A percentile compares a stretch with the other conserved stretches of the same genome.
Conservation (phyloP, 2,113 vertebrate genomes). For the Corythaeola cristata region DNA sequence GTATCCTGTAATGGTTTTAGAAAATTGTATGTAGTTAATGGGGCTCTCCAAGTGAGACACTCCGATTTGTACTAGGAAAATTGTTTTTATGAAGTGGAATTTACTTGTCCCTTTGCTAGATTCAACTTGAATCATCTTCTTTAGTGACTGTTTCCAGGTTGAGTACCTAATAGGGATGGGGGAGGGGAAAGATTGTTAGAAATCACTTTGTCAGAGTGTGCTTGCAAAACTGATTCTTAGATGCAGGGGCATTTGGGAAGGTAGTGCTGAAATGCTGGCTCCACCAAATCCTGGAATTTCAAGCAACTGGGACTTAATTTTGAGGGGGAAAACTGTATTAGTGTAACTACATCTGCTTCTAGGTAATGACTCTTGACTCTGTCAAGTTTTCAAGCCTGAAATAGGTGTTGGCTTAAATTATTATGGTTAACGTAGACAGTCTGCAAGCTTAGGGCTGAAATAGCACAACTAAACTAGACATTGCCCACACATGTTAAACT, state of each 20-base stretch:
- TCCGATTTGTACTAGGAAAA: neutral
- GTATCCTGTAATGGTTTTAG: neutral
- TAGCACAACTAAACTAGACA: neutral
- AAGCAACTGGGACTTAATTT: neutral
- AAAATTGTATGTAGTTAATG: neutral
- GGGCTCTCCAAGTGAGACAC: neutral
- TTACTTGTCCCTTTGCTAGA: neutral
- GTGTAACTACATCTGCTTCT: neutral
- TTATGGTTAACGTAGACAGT: neutral
- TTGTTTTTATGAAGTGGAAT: neutral
- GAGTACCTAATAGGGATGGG: neutral
- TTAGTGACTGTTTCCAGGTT: neutral
- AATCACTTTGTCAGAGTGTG: neutral
- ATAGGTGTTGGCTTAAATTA: neutral
- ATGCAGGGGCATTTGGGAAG: neutral
- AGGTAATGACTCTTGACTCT: neutral
- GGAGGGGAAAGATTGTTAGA: neutral
- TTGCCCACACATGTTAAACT: neutral
- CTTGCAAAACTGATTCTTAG: neutral
- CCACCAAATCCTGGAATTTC: neutral
- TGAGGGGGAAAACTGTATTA: neutral
- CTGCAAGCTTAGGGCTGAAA: neutral
- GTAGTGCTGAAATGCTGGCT: neutral
- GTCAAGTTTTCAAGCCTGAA: neutral
- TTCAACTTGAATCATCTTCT: neutral